Evolutionary conservation across 2,113 vertebrate genomes (phyloP), one percentile per base, ranked within the genome.

Genomic region (Xyliphius kryptos): DNA sequence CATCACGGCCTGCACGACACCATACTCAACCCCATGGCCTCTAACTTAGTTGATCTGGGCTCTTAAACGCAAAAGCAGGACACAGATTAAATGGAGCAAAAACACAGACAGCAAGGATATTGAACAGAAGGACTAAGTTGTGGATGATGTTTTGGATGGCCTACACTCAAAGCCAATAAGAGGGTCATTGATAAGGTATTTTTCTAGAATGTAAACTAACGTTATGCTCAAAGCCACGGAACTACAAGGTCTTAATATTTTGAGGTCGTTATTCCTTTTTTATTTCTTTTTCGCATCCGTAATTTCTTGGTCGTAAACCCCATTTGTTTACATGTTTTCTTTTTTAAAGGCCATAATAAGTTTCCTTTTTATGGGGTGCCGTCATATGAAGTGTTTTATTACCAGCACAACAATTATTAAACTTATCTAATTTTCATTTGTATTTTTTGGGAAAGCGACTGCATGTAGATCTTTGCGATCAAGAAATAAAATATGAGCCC

Each of bases 11-110:
- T 99, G 86, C 95, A 99, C 79, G 95, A 99, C 90, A 91, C 91
- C 80, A 97, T 99, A 81, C 92, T 99, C 83, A 97, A 98, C 86
- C 89, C 94, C 77, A 99, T 99, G 95, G 97, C 96, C 40, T 96
- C 96, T 71, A 99, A 95, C 76, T 78, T 99, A 71, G 95, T 99
- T 74, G 94, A 98, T 83, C 87, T 99, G 46, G 96, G 95, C 82
- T 98, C 96, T 69, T 98, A 87, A 62, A 51, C 21, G 59, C 77
- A 72, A 66, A 59, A 69, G 36, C 60, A 60, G 70, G 70, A 72
- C 65, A 60, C 50, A 63, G 55, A 43, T 68, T 55, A 41, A 64
- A 56, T 73, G 70, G 70, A 70, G 14, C 12, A 14, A 63, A 78
- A 70, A 72, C 54, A 61, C 70, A 70, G 58, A 37, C 46, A 65